Percentiles rank a stretch among this genome's conserved stretches.
These are phyloP conservation scores for Tretioscincus oriximinensis DNA, from an alignment of 2,113 vertebrate genomes.

Conservation along the genomic window DNA sequence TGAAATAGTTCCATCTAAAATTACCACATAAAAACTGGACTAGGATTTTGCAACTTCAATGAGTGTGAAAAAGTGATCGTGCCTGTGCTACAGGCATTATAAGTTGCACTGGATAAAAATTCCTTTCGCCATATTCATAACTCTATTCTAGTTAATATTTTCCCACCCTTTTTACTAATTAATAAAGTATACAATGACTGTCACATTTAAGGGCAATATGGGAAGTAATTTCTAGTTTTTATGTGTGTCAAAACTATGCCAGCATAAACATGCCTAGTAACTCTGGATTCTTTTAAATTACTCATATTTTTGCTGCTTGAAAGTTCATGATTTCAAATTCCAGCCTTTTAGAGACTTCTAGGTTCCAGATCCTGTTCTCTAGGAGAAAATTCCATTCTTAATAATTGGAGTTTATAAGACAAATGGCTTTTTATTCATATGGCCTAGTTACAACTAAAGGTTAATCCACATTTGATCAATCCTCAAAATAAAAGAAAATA, in stretches of 20 bases:
- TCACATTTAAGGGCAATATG: slow-evolving; percentile 37
- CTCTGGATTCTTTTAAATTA: background rate
- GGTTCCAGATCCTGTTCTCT: background rate
- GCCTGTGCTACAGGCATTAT: too few relatives aligned
- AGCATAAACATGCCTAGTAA: background rate
- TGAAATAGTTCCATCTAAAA: slow-evolving; percentile 9
- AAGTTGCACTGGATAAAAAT: too few relatives aligned
- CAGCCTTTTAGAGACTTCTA: background rate
- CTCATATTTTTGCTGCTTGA: background rate
- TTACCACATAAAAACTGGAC: too few relatives aligned
- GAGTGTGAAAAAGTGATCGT: too few relatives aligned
- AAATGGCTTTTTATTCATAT: too few relatives aligned
- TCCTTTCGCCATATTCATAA: too few relatives aligned
- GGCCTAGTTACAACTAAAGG: too few relatives aligned
- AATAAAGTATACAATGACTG: slow-evolving; percentile 43
- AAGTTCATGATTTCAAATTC: background rate
- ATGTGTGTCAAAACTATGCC: slow-evolving; percentile 25
- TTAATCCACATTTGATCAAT: too few relatives aligned
- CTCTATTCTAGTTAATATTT: slow-evolving; percentile 29
- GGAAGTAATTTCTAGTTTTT: slow-evolving; percentile 42
- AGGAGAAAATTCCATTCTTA: background rate
- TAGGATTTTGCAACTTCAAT: too few relatives aligned
- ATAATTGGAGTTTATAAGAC: too few relatives aligned
- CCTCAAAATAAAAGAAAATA: too few relatives aligned
- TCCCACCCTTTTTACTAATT: slow-evolving; percentile 53